phyloP scores from a whole-genome alignment of 2,888 invertebrate species.

The Drosophila formosana region DNA sequence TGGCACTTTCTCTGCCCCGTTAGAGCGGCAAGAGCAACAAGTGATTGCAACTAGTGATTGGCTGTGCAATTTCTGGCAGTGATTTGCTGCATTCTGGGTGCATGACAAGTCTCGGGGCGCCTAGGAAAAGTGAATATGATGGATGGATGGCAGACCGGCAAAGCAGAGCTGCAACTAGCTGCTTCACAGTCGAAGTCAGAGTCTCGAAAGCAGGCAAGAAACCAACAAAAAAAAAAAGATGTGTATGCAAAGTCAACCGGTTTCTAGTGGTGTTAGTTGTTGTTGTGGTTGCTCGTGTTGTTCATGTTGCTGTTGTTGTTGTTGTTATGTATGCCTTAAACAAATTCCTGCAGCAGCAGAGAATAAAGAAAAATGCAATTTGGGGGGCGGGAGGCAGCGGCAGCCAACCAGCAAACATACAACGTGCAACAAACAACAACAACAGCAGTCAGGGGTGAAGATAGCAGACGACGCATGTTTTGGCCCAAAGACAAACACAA shows the following conservation, averaged over 20 bases:
- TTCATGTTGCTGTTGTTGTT: conserved; percentile 22
- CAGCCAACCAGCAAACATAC: conserved; percentile 36
- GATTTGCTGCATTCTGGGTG: conserved; percentile 8
- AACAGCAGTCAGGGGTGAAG: conserved; percentile 10
- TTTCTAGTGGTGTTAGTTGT: conserved; percentile 24
- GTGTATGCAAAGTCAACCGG: conserved; percentile 56
- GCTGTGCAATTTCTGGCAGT: not conserved
- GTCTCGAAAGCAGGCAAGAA: conserved; percentile 2
- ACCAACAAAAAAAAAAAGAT: not conserved
- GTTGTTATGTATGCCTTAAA: conserved; percentile 39
- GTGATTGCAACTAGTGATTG: conserved; percentile 6
- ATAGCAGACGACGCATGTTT: conserved; percentile 53
- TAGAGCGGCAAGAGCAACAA: conserved; percentile 6
- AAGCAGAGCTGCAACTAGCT: conserved; percentile 2
- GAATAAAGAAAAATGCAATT: conserved; percentile 24
- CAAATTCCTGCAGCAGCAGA: conserved; percentile 52
- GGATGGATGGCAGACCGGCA: conserved; percentile 23
- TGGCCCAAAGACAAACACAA: conserved; percentile 39
- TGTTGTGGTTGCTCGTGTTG: conserved; percentile 13
- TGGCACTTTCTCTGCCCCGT: not conserved
- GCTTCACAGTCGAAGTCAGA: conserved; percentile 13
- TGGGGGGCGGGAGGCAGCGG: conserved; percentile 23
- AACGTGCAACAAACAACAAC: conserved; percentile 38
- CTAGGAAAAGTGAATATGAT: conserved; percentile 48
- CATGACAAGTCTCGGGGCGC: conserved; percentile 32